These are phyloP conservation scores for Ovis aries DNA, from an alignment of 2,113 vertebrate genomes.

Conservation along the genomic window ARS-UI_Ramb_v3.0 NC_056073.1:14835001-14835500, in stretches of 20 bases:
- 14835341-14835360: no score
- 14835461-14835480: no score
- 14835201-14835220: not conserved
- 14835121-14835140: no score
- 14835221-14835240: rapidly evolving
- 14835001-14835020: not conserved
- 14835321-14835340: not conserved
- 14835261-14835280: rapidly evolving
- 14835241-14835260: rapidly evolving
- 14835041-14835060: not conserved
- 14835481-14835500: not conserved
- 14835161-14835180: not conserved
- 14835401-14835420: no score
- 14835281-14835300: not conserved
- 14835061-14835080: not conserved
- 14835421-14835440: not conserved
- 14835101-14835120: not conserved
- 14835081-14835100: not conserved
- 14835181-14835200: not conserved
- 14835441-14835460: not conserved
- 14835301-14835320: no score
- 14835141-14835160: not conserved
- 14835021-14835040: not conserved
- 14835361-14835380: not conserved
- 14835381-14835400: no score